These are phyloP conservation scores for Strigamia crassipes DNA, from an alignment of 2,888 invertebrate genomes.

Conservation along the genomic window DNA sequence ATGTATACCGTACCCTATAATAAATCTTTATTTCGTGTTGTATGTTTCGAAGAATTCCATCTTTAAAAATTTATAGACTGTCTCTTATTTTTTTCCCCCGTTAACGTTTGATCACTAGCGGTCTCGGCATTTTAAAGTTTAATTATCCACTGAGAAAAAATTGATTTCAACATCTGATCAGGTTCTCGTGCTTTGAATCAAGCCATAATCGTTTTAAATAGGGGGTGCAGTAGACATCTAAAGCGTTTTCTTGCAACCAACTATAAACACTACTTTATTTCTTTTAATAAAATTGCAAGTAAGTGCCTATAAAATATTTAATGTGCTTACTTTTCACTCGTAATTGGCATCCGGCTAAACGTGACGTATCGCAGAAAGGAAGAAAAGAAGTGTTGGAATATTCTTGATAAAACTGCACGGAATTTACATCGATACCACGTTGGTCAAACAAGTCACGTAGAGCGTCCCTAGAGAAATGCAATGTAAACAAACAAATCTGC, in stretches of 20 bases:
- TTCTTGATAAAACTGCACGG: slow-evolving; percentile 39
- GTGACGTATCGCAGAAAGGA: slow-evolving; percentile 43
- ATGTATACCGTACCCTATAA: too few relatives aligned
- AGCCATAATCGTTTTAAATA: too few relatives aligned
- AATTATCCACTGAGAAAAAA: too few relatives aligned
- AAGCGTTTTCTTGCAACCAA: background rate
- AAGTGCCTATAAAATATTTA: background rate
- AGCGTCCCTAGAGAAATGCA: slow-evolving; percentile 41
- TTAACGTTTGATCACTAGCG: too few relatives aligned
- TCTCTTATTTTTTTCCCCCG: too few relatives aligned
- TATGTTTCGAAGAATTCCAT: too few relatives aligned
- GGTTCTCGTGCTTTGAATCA: too few relatives aligned
- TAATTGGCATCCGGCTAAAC: slow-evolving; percentile 39
- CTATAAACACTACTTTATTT: background rate
- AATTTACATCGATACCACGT: slow-evolving; percentile 31
- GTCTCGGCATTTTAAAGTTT: too few relatives aligned
- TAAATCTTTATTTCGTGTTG: too few relatives aligned
- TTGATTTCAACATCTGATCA: too few relatives aligned
- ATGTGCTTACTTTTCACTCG: slow-evolving; percentile 41
- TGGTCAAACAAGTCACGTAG: slow-evolving; percentile 40
- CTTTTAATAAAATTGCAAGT: background rate
- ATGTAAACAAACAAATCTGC: slow-evolving; percentile 22
- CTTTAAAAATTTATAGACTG: too few relatives aligned
- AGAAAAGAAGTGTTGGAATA: slow-evolving; percentile 21
- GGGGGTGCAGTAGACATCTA: too few relatives aligned